Evolutionary conservation across 2,113 vertebrate species (phyloP).

Genomic region (Megaceryle torquata): DNA sequence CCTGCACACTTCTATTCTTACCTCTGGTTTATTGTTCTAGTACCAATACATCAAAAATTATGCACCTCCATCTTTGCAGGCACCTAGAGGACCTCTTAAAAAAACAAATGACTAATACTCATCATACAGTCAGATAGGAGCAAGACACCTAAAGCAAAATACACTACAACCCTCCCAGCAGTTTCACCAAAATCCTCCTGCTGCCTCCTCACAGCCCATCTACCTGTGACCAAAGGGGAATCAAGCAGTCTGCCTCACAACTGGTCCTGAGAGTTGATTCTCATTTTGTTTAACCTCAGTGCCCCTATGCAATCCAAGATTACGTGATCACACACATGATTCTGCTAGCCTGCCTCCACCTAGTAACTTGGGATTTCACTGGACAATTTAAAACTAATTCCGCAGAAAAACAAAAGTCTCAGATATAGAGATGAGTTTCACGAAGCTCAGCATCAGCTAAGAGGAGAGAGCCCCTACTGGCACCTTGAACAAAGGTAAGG

Average conservation of each 20-base stretch:
- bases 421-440: neutral
- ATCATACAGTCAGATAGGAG: neutral
- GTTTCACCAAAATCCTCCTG: neutral
- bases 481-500: neutral
- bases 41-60: neutral
- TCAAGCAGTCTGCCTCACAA: neutral
- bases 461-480: neutral
- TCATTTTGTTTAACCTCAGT: neutral
- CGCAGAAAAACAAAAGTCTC: neutral
- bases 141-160: neutral
- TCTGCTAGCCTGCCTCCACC: neutral
- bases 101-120: neutral
- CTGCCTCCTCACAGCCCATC: neutral
- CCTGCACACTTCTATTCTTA: neutral
- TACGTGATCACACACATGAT: neutral
- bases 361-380: neutral
- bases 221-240: neutral
- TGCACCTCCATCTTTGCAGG: neutral
- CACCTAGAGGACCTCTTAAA: neutral
- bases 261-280: neutral
- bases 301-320: neutral
- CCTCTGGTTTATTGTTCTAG: neutral
- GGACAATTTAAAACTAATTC: neutral
- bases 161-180: rapidly evolving
- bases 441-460: neutral